A percentile compares a stretch with the other conserved stretches of the same genome.
Conservation (phyloP, 2,888 invertebrate genomes). For the Scaptomyza flava region DNA sequence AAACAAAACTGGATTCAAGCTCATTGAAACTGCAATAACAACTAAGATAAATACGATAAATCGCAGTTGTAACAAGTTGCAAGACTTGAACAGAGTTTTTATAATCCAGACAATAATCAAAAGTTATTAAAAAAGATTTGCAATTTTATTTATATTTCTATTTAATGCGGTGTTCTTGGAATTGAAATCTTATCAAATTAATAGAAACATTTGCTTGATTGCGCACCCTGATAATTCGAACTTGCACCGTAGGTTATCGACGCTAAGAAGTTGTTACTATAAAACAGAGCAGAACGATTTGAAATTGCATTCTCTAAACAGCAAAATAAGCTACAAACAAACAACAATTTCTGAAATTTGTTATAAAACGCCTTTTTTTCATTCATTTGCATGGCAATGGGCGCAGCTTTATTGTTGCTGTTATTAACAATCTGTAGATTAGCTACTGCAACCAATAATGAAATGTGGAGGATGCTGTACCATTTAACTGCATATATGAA, state of each 20-base stretch:
- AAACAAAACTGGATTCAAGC: conserved; percentile 4
- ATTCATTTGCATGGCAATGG: background rate
- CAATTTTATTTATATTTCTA: too few species aligned
- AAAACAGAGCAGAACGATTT: background rate
- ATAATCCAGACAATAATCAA: background rate
- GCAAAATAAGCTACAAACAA: background rate
- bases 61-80: conserved; percentile 12
- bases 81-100: background rate
- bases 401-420: background rate
- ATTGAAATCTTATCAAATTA: conserved; percentile 4
- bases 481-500: background rate
- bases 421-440: conserved; percentile 5
- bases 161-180: background rate
- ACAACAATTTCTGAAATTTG: background rate
- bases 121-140: background rate
- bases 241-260: conserved; percentile 24
- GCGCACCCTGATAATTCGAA: conserved; percentile 6
- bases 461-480: conserved; percentile 4
- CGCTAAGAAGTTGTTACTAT: background rate
- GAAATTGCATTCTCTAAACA: background rate
- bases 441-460: conserved; percentile 1
- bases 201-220: conserved; percentile 8
- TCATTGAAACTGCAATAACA: conserved; percentile 26
- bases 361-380: background rate
- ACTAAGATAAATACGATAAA: conserved; percentile 29